Evolutionary conservation across 2,113 vertebrate genomes (phyloP).

Genomic region (Lycocorax pyrrhopterus): DNA sequence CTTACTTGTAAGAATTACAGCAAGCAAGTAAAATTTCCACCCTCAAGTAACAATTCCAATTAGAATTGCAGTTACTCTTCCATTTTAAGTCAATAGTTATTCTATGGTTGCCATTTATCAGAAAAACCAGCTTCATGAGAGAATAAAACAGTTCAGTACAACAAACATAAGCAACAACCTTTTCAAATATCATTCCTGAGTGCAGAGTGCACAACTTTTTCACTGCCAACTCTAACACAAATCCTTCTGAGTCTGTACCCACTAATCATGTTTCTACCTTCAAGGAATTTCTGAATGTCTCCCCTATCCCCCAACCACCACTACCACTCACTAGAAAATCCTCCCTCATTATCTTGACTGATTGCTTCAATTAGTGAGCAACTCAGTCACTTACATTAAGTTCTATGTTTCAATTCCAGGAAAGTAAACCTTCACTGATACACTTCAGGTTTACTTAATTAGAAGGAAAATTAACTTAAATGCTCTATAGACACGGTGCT

Average conservation of each 20-base stretch:
- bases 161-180: background rate
- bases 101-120: background rate
- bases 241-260: background rate
- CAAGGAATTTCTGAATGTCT: background rate
- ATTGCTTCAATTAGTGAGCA: slow-evolving; percentile 61
- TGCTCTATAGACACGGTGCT: background rate
- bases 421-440: slow-evolving; percentile 46
- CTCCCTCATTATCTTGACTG: slow-evolving; percentile 58
- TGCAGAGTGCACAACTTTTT: background rate
- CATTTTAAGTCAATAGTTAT: slow-evolving; percentile 8
- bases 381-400: background rate
- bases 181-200: background rate
- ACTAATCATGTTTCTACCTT: slow-evolving; percentile 24
- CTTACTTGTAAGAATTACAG: background rate
- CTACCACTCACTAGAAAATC: background rate
- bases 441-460: slow-evolving; percentile 55
- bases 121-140: background rate
- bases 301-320: background rate
- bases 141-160: background rate
- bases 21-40: slow-evolving; percentile 32
- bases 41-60: slow-evolving; percentile 18
- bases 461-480: slow-evolving; percentile 61
- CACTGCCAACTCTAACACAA: background rate
- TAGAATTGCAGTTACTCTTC: slow-evolving; percentile 15
- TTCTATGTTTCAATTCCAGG: slow-evolving; percentile 34